Base-by-base conservation (phyloP, 2,888 invertebrate species). In the Meliscaeva auricollis region DNA sequence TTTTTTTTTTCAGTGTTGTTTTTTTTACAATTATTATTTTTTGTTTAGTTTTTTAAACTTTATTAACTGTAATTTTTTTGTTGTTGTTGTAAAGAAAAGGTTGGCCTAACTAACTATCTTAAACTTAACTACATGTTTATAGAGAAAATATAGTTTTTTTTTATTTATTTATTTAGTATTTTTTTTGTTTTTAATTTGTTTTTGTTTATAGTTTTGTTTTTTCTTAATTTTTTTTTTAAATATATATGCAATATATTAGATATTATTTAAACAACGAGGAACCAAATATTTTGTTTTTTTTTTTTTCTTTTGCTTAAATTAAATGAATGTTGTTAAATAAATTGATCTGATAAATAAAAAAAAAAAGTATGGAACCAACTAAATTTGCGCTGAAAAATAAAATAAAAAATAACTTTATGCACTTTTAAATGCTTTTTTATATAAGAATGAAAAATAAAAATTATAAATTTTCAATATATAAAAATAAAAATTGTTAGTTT, bases 241-340 rank as follows among this genome's bases (percentile, higher is more conserved):
- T 74, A 7, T 44, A 64, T 30, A 83, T 73, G 66, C 35, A 66
- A 50, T 50, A 50, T 32, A 48, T 62, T 13, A 38, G 38, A 64
- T 81, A 68, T 64, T 77, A 64, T 72, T 84, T 75, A 79, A 79
- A 80, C 66, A 84, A 84, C 66, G 26, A 84, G 84, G 84, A 84
- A 84, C 84, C 84, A 79, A 84, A 75, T 50, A 60, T 76, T 83
- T 79, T 69, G 56, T 75, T 72, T 83, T 79, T 62, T 38, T 73
- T 60, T 74, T 58, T 60, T 74, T 2, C 74, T 75, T 84, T 75
- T 84, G 70, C 79, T 79, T 84, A 84, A 72, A 75, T 79, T 75
- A 76, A 54, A 52, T 75, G 44, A 75, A 79, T 84, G 75, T 75
- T 78, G 15, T 30, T 64, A 74, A 77, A 48, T 35, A 66, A 83